phyloP scores from a whole-genome alignment of 2,888 invertebrate genomes.

The Luperina nickerlii region DNA sequence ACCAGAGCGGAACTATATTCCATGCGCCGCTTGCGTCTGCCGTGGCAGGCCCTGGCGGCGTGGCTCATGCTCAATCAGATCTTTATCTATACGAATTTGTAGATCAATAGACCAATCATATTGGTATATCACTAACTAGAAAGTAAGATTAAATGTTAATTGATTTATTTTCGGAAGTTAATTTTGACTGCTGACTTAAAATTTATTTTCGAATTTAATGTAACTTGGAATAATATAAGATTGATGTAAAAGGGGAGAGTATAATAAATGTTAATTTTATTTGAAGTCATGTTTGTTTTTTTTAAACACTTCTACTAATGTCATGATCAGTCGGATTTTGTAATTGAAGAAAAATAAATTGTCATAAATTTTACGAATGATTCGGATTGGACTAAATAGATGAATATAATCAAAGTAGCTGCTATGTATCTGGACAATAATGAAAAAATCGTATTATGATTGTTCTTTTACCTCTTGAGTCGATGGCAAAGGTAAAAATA shows the following conservation, averaged over 20 bases:
- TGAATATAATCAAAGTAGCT: neutral
- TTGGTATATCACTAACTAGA: conserved; percentile 49
- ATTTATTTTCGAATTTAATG: conserved; percentile 77
- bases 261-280: conserved; percentile 53
- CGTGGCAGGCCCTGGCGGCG: conserved; percentile 93
- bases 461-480: neutral
- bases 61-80: conserved; percentile 94
- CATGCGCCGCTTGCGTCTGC: conserved; percentile 93
- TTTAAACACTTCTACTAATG: conserved; percentile 28
- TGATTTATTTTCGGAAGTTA: conserved; percentile 73
- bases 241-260: conserved; percentile 26
- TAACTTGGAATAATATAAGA: conserved; percentile 38
- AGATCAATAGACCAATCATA: conserved; percentile 56
- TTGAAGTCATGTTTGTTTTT: conserved; percentile 49
- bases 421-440: neutral
- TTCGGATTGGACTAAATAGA: neutral
- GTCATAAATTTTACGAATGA: neutral
- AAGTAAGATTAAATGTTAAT: conserved; percentile 25
- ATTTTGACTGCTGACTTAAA: conserved; percentile 85
- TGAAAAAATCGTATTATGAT: neutral
- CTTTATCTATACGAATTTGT: conserved; percentile 90
- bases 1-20: conserved; percentile 91
- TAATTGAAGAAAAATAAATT: conserved; percentile 16
- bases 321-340: conserved; percentile 48
- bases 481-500: neutral